These are phyloP conservation scores for Coleophora flavipennella DNA, from an alignment of 2,888 invertebrate species.

Conservation along the genomic window DNA sequence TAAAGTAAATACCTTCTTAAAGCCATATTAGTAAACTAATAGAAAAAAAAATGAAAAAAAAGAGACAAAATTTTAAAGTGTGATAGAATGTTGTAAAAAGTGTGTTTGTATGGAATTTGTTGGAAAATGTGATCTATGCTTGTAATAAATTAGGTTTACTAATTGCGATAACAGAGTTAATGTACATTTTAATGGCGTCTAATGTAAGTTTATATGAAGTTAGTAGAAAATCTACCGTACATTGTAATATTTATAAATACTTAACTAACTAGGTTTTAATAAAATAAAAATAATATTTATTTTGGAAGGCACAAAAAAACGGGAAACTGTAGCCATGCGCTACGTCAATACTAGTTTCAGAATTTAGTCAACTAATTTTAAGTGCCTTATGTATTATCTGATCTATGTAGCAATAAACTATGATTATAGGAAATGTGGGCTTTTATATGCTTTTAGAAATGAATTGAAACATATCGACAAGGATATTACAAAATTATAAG, in stretches of 20 bases:
- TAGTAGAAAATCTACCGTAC: too few species aligned
- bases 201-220: too few species aligned
- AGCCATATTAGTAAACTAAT: conserved; percentile 36
- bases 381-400: neutral
- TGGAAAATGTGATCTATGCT: conserved; percentile 57
- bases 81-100: conserved; percentile 40
- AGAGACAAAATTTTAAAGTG: conserved; percentile 38
- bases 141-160: conserved; percentile 32
- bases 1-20: conserved; percentile 21
- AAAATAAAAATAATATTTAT: neutral
- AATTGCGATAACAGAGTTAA: conserved; percentile 13
- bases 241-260: neutral
- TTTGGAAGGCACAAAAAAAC: neutral
- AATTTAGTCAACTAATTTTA: neutral
- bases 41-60: conserved; percentile 19
- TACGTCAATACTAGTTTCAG: too few species aligned
- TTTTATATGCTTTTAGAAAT: too few species aligned
- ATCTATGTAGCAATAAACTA: conserved; percentile 5
- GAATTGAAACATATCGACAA: too few species aligned
- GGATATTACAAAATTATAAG: too few species aligned
- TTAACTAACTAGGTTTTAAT: neutral
- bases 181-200: neutral
- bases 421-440: neutral
- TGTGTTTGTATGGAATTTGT: conserved; percentile 37
- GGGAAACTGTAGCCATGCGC: too few species aligned